phyloP scores from a whole-genome alignment of 1,140 invertebrate species.

The Thalassaphorura encarpata region DNA sequence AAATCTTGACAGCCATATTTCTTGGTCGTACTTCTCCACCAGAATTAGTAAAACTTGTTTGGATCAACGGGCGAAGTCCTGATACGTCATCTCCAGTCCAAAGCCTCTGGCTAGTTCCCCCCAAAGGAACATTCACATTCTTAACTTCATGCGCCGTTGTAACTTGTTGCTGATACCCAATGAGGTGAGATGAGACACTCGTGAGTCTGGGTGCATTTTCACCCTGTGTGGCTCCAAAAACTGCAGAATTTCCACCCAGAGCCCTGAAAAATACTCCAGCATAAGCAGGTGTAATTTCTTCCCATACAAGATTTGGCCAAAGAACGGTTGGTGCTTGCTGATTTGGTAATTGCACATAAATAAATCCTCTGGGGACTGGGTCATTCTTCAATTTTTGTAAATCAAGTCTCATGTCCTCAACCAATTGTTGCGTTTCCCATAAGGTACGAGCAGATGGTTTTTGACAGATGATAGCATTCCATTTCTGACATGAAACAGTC shows the following conservation, averaged over 20 bases:
- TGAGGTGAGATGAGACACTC: background rate
- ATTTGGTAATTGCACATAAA: slow-evolving; percentile 2
- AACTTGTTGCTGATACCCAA: no score
- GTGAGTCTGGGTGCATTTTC: background rate
- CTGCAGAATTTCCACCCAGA: background rate
- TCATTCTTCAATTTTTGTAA: no score
- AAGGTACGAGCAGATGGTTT: no score
- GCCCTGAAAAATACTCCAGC: slow-evolving; percentile 5
- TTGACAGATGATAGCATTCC: no score
- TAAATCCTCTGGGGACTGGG: slow-evolving; percentile 8
- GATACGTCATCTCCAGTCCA: background rate
- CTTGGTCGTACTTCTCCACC: background rate
- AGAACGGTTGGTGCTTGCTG: background rate
- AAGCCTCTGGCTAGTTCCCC: background rate
- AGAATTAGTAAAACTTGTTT: background rate
- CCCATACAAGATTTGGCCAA: background rate
- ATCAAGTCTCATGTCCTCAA: no score
- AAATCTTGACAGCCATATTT: background rate
- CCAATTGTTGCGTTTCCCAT: no score
- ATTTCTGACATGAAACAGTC: no score
- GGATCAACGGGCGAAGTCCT: background rate
- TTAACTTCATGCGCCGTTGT: background rate
- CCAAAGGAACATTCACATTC: background rate
- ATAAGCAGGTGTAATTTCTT: background rate
- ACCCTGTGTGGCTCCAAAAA: background rate